phyloP scores from a whole-genome alignment of 2,797 vertebrate species.

The Podarcis siculus region DNA sequence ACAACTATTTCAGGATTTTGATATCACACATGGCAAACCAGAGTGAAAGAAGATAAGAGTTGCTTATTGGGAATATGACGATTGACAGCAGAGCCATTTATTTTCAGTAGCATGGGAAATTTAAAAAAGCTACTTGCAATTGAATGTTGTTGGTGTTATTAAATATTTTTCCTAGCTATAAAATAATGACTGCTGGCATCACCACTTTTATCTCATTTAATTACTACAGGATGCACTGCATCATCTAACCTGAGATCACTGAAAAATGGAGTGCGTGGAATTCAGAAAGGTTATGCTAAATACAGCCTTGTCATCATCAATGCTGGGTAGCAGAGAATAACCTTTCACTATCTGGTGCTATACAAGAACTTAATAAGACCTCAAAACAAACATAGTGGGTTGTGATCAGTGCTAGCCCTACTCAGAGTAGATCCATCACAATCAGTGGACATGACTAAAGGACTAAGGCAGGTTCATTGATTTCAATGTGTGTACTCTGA shows the following conservation, averaged over 20 bases:
- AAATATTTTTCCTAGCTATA: constrained; percentile 46
- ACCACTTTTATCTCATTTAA: constrained; percentile 38
- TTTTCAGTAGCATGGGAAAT: constrained; percentile 66
- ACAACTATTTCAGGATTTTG: constrained; percentile 8
- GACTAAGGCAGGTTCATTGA: too few relatives aligned
- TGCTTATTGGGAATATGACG: constrained; percentile 30
- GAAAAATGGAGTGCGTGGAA: background rate
- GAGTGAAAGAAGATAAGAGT: constrained; percentile 42
- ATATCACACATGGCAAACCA: constrained; percentile 35
- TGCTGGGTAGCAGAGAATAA: background rate
- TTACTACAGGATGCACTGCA: background rate
- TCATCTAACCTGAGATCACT: background rate
- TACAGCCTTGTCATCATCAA: background rate
- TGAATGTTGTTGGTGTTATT: constrained; percentile 51
- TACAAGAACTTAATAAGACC: background rate
- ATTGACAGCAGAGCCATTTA: constrained; percentile 64
- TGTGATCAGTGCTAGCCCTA: too few relatives aligned
- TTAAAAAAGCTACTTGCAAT: constrained; percentile 58
- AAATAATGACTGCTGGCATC: constrained; percentile 62
- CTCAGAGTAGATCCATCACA: too few relatives aligned
- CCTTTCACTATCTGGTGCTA: background rate
- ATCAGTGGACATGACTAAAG: background rate
- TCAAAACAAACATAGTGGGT: background rate
- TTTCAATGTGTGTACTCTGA: too few relatives aligned
- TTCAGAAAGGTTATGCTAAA: background rate